phyloP scores from a whole-genome alignment of 2,113 vertebrate species.

The Zosterops borbonicus region DNA sequence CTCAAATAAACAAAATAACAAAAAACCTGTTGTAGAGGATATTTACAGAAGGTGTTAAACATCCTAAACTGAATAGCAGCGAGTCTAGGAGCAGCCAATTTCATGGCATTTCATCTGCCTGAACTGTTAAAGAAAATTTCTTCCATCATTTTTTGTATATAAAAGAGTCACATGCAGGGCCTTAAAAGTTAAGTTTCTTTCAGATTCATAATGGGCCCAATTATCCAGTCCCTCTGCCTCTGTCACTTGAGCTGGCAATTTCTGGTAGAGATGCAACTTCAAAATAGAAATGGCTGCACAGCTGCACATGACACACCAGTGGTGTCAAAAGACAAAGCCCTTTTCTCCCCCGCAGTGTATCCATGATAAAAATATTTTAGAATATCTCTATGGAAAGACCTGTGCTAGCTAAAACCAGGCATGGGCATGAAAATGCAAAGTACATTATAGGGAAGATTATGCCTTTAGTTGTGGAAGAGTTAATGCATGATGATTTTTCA shows the following conservation, averaged over 20 bases:
- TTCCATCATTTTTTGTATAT: background rate
- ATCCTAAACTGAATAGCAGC: background rate
- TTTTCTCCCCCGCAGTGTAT: background rate
- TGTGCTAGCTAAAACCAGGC: background rate
- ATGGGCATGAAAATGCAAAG: background rate
- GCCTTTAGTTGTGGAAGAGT: background rate
- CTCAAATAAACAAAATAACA: background rate
- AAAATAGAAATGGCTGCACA: background rate
- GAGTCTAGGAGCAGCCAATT: background rate
- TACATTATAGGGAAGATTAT: background rate
- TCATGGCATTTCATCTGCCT: background rate
- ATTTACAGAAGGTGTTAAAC: background rate
- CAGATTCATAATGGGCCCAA: background rate
- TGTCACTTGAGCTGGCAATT: background rate
- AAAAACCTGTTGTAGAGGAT: accelerated
- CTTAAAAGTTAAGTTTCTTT: background rate
- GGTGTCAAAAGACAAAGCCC: background rate
- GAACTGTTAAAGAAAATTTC: background rate
- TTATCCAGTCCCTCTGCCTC: background rate
- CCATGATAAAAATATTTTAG: background rate
- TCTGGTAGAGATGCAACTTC: background rate
- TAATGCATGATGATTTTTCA: background rate
- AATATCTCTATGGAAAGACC: background rate
- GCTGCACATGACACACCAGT: background rate
- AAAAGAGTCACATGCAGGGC: background rate